Conservation (phyloP, 2,888 invertebrate species). For the Agrochola macilenta region DNA sequence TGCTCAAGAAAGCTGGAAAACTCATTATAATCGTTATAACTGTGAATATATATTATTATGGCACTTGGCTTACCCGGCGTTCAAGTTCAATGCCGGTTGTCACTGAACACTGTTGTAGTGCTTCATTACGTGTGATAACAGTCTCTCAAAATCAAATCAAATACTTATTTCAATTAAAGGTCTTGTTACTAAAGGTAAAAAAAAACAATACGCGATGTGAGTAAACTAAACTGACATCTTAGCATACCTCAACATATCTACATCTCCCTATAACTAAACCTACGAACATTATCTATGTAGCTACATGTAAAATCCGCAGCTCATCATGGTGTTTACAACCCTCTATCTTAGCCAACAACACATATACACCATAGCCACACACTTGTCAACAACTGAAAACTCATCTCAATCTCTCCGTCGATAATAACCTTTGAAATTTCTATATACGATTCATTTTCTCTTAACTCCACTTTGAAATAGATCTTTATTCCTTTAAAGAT, state of each 20-base stretch:
- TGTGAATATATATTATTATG: background rate
- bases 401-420: slow-evolving; percentile 64
- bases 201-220: background rate
- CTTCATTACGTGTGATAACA: background rate
- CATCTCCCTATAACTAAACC: slow-evolving; percentile 9
- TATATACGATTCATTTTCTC: slow-evolving; percentile 86
- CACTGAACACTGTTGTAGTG: too few relatives aligned
- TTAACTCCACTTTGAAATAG: slow-evolving; percentile 85
- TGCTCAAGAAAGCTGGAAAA: background rate
- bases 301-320: slow-evolving; percentile 63
- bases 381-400: slow-evolving; percentile 82
- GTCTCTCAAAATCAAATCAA: background rate
- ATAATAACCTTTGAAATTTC: slow-evolving; percentile 80
- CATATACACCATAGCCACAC: slow-evolving; percentile 61
- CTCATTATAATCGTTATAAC: background rate
- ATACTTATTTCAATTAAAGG: background rate
- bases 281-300: slow-evolving; percentile 19
- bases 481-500: slow-evolving; percentile 90
- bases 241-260: background rate
- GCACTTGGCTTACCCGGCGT: background rate
- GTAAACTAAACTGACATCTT: too few relatives aligned
- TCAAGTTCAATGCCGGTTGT: background rate
- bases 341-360: slow-evolving; percentile 70
- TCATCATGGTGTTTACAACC: slow-evolving; percentile 78
- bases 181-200: background rate